Conservation (phyloP, 2,888 invertebrate species). For the Sarcophaga variegata region DNA sequence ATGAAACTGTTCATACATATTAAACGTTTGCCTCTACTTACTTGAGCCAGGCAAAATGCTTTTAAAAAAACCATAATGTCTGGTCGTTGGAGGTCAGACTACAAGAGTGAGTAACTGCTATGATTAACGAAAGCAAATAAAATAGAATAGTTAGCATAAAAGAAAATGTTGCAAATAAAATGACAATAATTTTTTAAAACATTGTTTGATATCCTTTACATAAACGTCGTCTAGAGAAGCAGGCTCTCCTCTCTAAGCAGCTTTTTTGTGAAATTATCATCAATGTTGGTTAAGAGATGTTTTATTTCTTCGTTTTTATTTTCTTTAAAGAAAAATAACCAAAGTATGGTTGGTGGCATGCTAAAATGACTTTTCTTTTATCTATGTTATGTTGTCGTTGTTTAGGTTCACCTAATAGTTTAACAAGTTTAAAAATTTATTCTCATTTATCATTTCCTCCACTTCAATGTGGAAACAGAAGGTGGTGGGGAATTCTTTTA, state of each 20-base stretch:
- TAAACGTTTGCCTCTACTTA: background rate
- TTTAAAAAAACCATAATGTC: slow-evolving; percentile 17
- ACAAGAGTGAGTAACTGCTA: slow-evolving; percentile 34
- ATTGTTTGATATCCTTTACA: slow-evolving; percentile 77
- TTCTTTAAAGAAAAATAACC: slow-evolving; percentile 4
- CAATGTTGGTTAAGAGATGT: slow-evolving; percentile 48
- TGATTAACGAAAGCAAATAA: slow-evolving; percentile 4
- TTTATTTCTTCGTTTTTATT: background rate
- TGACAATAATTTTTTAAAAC: slow-evolving; percentile 79
- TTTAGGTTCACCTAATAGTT: slow-evolving; percentile 61
- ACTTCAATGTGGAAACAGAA: too few species aligned
- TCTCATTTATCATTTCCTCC: too few species aligned
- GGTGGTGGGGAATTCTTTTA: too few species aligned
- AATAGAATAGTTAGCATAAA: slow-evolving; percentile 6
- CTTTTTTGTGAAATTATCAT: slow-evolving; percentile 60
- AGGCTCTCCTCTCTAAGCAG: slow-evolving; percentile 28
- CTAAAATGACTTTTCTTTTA: slow-evolving; percentile 20
- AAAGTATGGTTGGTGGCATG: slow-evolving; percentile 33
- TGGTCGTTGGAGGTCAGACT: slow-evolving; percentile 35
- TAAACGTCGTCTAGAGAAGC: slow-evolving; percentile 22
- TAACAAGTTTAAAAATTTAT: slow-evolving; percentile 57
- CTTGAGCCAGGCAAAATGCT: slow-evolving; percentile 3
- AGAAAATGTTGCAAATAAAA: slow-evolving; percentile 77
- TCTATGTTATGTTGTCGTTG: slow-evolving; percentile 29
- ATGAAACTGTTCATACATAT: slow-evolving; percentile 22